phyloP scores from a whole-genome alignment of 2,888 invertebrate species.

The Noctua janthe region DNA sequence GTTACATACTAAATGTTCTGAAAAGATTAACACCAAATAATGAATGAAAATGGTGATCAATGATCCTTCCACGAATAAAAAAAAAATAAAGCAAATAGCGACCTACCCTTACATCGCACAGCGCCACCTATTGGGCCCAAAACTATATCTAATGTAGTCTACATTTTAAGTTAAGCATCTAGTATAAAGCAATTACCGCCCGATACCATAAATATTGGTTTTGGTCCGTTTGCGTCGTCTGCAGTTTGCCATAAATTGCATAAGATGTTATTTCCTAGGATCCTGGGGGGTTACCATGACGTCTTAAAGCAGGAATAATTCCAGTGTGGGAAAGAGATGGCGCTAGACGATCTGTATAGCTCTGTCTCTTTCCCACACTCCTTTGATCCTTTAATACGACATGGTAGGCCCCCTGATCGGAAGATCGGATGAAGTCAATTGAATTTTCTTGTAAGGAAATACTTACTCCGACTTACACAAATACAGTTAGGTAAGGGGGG shows the following conservation, averaged over 20 bases:
- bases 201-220: slow-evolving; percentile 6
- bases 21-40: background rate
- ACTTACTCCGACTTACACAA: background rate
- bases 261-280: slow-evolving; percentile 17
- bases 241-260: slow-evolving; percentile 1
- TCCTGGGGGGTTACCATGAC: too few relatives aligned
- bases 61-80: background rate
- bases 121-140: too few relatives aligned
- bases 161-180: too few relatives aligned
- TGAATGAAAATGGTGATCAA: background rate
- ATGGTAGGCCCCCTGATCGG: background rate
- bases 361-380: too few relatives aligned
- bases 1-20: background rate
- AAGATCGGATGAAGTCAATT: slow-evolving; percentile 18
- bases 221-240: background rate
- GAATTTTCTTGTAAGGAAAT: slow-evolving; percentile 3
- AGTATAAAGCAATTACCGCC: background rate
- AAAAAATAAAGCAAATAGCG: too few relatives aligned
- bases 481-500: background rate
- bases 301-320: too few relatives aligned
- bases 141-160: too few relatives aligned
- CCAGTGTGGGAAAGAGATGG: too few relatives aligned
- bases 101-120: too few relatives aligned
- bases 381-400: too few relatives aligned
- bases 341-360: too few relatives aligned